Evolutionary conservation across 2,797 vertebrate species (phyloP).

Genomic region (Numenius phaeopus): DNA sequence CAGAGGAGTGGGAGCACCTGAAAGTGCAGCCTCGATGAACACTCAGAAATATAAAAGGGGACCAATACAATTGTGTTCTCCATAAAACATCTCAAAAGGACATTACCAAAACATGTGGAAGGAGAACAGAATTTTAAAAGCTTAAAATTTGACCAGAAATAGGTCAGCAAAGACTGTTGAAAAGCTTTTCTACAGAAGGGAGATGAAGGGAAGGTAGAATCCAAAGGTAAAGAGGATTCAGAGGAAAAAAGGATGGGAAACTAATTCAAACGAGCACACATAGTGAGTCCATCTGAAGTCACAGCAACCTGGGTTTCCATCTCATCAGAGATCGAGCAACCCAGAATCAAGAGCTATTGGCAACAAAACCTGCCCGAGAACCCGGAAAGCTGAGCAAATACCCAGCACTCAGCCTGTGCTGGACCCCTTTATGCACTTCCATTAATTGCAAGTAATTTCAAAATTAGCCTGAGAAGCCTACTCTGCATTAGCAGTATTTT

Average conservation of each 20-base stretch:
- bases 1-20: background rate
- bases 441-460: background rate
- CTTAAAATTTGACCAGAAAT: background rate
- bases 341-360: background rate
- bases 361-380: background rate
- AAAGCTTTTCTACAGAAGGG: background rate
- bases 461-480: background rate
- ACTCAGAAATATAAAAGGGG: background rate
- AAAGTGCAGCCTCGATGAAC: background rate
- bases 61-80: background rate
- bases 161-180: background rate
- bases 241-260: background rate
- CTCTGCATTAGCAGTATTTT: background rate
- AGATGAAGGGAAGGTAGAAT: background rate
- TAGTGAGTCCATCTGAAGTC: background rate
- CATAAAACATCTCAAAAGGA: background rate
- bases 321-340: background rate
- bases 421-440: too few species aligned
- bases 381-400: background rate
- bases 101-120: background rate
- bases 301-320: background rate
- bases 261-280: fast-evolving
- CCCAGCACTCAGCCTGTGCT: background rate
- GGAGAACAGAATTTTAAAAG: background rate
- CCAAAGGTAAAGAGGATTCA: background rate